Evolutionary conservation across 2,888 invertebrate genomes (phyloP).

Genomic region (Apantesis nais): DNA sequence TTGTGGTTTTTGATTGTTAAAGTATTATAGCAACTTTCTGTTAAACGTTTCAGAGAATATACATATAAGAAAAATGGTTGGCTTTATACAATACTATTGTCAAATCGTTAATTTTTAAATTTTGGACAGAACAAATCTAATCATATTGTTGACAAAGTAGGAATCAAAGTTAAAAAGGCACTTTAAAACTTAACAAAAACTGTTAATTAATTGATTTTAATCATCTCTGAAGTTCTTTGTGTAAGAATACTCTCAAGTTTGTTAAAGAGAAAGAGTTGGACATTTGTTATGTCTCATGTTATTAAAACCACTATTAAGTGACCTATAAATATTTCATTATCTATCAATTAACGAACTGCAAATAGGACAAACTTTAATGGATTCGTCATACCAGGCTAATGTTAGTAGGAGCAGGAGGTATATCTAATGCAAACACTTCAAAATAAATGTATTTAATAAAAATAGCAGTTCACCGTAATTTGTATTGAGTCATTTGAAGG

Average conservation of each 20-base stretch:
- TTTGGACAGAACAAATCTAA: background rate
- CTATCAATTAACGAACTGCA: slow-evolving; percentile 34
- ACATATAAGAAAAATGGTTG: background rate
- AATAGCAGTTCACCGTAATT: slow-evolving; percentile 42
- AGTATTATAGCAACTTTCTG: background rate
- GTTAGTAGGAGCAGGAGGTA: slow-evolving; percentile 17
- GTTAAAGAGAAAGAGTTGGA: too few species aligned
- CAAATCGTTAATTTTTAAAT: background rate
- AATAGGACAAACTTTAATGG: slow-evolving; percentile 33
- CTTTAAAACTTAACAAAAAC: too few species aligned
- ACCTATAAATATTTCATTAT: too few species aligned
- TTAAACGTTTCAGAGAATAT: background rate
- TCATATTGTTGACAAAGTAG: background rate
- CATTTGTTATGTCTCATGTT: too few species aligned
- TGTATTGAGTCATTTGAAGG: slow-evolving; percentile 40
- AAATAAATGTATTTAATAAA: slow-evolving; percentile 27
- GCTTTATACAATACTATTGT: background rate
- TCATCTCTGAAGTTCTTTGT: too few species aligned
- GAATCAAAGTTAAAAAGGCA: too few species aligned
- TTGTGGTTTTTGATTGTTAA: background rate
- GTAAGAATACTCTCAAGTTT: too few species aligned
- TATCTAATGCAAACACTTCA: slow-evolving; percentile 31
- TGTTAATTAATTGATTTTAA: too few species aligned
- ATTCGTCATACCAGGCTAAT: slow-evolving; percentile 32
- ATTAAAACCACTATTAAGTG: too few species aligned